These are phyloP conservation scores for Tenualosa ilisha DNA, from an alignment of 2,797 vertebrate species.

Conservation along the genomic window DNA sequence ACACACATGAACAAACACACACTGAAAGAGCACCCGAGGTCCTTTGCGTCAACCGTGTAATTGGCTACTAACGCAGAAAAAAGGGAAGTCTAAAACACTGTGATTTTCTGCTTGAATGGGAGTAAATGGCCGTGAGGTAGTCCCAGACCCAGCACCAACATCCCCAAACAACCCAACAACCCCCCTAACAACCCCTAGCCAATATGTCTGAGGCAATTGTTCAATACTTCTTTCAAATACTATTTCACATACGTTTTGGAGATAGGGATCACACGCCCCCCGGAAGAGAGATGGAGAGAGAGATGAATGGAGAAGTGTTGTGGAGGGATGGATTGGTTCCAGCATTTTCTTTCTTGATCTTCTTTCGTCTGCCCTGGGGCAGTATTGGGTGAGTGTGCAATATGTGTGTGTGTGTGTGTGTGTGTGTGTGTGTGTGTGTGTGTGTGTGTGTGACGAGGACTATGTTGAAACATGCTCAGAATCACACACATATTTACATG, in stretches of 20 bases:
- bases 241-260: neutral
- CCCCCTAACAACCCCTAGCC: neutral
- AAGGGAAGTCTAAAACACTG: neutral
- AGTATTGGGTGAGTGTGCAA: neutral
- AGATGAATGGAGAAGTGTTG: neutral
- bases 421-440: neutral
- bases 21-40: slow-evolving; percentile 64
- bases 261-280: neutral
- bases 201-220: slow-evolving; percentile 6
- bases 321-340: neutral
- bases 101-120: neutral
- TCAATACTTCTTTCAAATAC: neutral
- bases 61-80: slow-evolving; percentile 64
- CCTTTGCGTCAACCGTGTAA: slow-evolving; percentile 68
- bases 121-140: slow-evolving; percentile 2
- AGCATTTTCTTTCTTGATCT: neutral
- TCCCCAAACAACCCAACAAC: too few relatives aligned
- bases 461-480: neutral
- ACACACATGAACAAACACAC: slow-evolving; percentile 8
- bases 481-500: neutral
- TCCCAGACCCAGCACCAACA: neutral
- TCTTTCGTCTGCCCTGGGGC: neutral
- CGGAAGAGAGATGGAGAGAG: neutral
- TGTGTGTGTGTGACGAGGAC: neutral
- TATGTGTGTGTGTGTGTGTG: neutral